Evolutionary conservation across 2,113 vertebrate genomes (phyloP).

Genomic region (Zosterops hypoxanthus): DNA sequence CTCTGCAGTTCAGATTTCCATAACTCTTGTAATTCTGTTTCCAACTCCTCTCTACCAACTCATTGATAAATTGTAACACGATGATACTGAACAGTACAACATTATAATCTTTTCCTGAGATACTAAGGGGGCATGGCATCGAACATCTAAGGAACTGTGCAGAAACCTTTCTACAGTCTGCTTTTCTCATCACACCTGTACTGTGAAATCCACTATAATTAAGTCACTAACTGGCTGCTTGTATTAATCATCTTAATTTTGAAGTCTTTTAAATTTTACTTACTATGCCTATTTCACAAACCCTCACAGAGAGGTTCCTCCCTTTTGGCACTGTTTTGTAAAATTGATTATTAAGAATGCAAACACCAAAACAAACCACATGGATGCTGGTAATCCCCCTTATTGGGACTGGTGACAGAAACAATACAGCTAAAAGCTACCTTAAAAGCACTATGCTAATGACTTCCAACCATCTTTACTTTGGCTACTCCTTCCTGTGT

Average conservation of each 20-base stretch:
- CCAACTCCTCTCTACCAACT: neutral
- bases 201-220: neutral
- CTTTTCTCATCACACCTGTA: neutral
- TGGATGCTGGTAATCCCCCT: neutral
- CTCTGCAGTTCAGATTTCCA: neutral
- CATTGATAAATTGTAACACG: neutral
- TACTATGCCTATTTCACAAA: neutral
- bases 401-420: neutral
- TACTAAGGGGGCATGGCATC: neutral
- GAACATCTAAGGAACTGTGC: neutral
- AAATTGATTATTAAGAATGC: neutral
- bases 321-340: neutral
- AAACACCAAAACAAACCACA: neutral
- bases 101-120: neutral
- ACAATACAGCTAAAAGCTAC: neutral
- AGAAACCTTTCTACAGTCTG: neutral
- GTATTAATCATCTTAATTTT: neutral
- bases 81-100: neutral
- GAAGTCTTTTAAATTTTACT: neutral
- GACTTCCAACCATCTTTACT: neutral
- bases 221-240: neutral
- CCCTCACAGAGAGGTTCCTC: neutral
- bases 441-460: neutral
- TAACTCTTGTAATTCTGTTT: neutral
- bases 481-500: neutral